A percentile compares a stretch with the other conserved stretches of the same genome.
phyloP scores from a whole-genome alignment of 1,140 invertebrate species.

The Ceratina japonica region DNA sequence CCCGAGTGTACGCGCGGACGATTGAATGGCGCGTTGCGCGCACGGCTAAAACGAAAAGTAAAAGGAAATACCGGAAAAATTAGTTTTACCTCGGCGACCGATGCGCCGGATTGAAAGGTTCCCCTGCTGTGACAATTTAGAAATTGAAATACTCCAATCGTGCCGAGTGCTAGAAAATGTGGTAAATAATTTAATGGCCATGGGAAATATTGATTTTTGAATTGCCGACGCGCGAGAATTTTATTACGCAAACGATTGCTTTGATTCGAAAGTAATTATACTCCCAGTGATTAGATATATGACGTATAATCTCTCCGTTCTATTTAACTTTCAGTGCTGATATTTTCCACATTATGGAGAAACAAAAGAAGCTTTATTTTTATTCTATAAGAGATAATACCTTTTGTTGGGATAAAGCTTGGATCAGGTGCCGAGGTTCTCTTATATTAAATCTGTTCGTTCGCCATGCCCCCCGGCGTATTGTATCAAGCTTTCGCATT shows the following conservation, averaged over 20 bases:
- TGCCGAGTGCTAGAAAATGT: background rate
- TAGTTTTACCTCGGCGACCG: constrained; percentile 21
- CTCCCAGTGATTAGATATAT: too few species aligned
- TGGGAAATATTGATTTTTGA: background rate
- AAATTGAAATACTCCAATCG: constrained; percentile 8
- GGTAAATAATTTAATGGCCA: constrained; percentile 4
- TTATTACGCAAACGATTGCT: too few species aligned
- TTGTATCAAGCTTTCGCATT: constrained; percentile 18
- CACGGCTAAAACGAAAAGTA: constrained; percentile 24
- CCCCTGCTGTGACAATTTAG: background rate
- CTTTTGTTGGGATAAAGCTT: background rate
- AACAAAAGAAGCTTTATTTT: background rate
- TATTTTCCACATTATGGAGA: too few species aligned
- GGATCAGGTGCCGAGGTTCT: background rate
- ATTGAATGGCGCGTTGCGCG: constrained; percentile 12
- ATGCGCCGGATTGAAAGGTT: constrained; percentile 18
- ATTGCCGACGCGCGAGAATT: too few species aligned
- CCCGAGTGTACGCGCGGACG: background rate
- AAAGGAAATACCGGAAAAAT: constrained; percentile 19
- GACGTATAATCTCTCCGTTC: too few species aligned
- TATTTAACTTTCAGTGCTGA: too few species aligned
- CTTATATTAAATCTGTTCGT: background rate
- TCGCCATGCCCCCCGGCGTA: background rate
- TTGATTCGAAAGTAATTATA: too few species aligned
- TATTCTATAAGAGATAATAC: background rate